Evolutionary conservation across 2,113 vertebrate genomes (phyloP).

Genomic region (Hippocampus guttulatus): DNA sequence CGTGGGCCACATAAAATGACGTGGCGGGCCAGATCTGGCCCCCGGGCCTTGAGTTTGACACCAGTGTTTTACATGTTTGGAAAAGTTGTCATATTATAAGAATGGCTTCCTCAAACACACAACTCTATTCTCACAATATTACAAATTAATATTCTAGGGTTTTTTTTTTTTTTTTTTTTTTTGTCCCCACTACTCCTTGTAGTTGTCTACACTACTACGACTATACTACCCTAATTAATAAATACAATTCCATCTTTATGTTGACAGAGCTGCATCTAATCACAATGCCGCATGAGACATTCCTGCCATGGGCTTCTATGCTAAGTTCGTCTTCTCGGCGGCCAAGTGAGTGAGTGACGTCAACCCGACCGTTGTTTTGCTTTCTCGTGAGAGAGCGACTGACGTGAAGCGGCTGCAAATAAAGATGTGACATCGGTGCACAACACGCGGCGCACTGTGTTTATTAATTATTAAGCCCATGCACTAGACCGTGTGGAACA

Average conservation of each 20-base stretch:
- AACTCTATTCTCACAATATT: no score
- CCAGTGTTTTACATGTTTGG: neutral
- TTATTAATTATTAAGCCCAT: conserved; percentile 30
- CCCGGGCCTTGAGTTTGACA: no score
- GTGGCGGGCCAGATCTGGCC: no score
- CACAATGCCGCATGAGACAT: conserved; percentile 1
- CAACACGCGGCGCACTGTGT: conserved; percentile 12
- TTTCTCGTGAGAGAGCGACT: conserved; percentile 12
- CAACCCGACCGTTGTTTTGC: neutral
- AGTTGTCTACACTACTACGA: neutral
- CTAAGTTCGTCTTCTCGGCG: conserved; percentile 1
- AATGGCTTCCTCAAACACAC: neutral
- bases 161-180: no score
- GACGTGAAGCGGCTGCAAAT: conserved; percentile 22
- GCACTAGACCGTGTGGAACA: conserved; percentile 24
- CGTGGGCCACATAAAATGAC: no score
- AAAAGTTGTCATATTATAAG: neutral
- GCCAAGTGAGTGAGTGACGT: conserved; percentile 3
- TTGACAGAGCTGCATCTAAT: conserved; percentile 32
- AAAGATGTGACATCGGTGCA: conserved; percentile 21
- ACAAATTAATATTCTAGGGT: no score
- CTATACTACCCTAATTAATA: neutral
- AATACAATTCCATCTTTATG: neutral
- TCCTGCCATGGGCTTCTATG: neutral
- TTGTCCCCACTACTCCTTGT: no score